Evolutionary conservation across 92 coral and sea anemone genomes (phyloP).

Genomic region (Actinernus sp.): DNA sequence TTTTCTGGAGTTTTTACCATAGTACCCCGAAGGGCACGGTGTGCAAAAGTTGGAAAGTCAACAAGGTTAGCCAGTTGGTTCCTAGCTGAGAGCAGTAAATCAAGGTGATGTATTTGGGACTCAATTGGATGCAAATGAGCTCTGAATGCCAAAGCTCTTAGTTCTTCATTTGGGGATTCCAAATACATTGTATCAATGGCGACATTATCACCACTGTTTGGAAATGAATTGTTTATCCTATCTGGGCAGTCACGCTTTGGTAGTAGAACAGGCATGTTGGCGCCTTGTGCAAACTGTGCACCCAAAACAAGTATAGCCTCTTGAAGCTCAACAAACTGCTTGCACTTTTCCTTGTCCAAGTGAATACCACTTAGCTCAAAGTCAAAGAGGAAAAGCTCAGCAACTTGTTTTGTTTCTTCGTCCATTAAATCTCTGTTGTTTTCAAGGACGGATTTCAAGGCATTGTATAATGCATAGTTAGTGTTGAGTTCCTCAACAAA

Average conservation of each 20-base stretch:
- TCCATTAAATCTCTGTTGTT: slow-evolving; percentile 44
- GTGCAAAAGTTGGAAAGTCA: slow-evolving; percentile 80
- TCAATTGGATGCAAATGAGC: slow-evolving; percentile 80
- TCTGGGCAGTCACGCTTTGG: slow-evolving; percentile 69
- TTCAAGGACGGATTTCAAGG: slow-evolving; percentile 42
- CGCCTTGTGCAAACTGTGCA: slow-evolving; percentile 78
- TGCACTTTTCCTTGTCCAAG: slow-evolving; percentile 76
- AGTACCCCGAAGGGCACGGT: slow-evolving; percentile 88
- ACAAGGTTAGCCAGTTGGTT: slow-evolving; percentile 87
- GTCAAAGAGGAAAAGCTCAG: slow-evolving; percentile 91
- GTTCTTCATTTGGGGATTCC: slow-evolving; percentile 81
- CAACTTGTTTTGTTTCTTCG: slow-evolving; percentile 87
- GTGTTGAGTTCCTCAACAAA: slow-evolving; percentile 94
- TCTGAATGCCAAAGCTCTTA: slow-evolving; percentile 75
- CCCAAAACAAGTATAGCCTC: slow-evolving; percentile 85
- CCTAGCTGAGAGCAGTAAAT: slow-evolving; percentile 69
- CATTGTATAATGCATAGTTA: slow-evolving; percentile 73
- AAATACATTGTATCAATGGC: slow-evolving; percentile 84
- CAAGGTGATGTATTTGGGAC: slow-evolving; percentile 73
- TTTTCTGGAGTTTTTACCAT: slow-evolving; percentile 93
- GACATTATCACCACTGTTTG: slow-evolving; percentile 60
- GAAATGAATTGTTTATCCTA: slow-evolving; percentile 57
- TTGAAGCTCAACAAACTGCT: slow-evolving; percentile 88
- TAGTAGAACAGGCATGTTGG: slow-evolving; percentile 70
- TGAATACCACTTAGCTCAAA: slow-evolving; percentile 99